These are phyloP conservation scores for Gavialis gangeticus DNA, from an alignment of 2,113 vertebrate species.

Conservation along the genomic window DNA sequence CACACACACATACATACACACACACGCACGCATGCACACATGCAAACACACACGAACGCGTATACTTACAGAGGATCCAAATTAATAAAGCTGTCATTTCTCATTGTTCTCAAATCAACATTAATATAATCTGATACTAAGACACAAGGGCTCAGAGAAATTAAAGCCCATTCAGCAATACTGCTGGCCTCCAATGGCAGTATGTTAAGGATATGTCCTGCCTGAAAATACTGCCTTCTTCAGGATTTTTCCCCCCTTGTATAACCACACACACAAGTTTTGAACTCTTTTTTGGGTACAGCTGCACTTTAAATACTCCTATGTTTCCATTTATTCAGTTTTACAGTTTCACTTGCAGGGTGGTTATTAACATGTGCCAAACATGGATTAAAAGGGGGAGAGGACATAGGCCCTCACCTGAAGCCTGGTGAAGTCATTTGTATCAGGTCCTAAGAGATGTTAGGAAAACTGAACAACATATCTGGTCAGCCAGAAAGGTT, in stretches of 20 bases:
- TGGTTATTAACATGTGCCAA: not conserved
- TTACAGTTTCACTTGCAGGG: not conserved
- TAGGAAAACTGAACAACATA: rapidly evolving
- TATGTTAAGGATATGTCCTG: slow-evolving; percentile 21
- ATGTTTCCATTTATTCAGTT: too few species aligned
- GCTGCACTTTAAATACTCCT: not conserved
- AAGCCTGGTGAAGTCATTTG: not conserved
- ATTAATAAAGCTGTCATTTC: slow-evolving; percentile 38
- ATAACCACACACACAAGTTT: too few species aligned
- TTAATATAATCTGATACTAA: slow-evolving; percentile 34
- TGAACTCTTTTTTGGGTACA: not conserved
- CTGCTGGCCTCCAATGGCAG: not conserved
- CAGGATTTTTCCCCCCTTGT: not conserved
- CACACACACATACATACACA: not conserved
- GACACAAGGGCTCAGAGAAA: not conserved
- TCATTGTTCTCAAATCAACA: slow-evolving; percentile 41
- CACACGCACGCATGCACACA: not conserved
- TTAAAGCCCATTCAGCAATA: not conserved
- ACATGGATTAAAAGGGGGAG: not conserved
- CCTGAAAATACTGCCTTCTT: slow-evolving; percentile 54
- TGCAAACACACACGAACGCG: not conserved
- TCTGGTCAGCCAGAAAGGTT: not conserved
- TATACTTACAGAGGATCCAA: not conserved
- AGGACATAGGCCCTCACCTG: not conserved
- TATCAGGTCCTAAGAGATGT: not conserved